Conservation (phyloP, 2,113 vertebrate genomes). For the Calypte anna region DNA sequence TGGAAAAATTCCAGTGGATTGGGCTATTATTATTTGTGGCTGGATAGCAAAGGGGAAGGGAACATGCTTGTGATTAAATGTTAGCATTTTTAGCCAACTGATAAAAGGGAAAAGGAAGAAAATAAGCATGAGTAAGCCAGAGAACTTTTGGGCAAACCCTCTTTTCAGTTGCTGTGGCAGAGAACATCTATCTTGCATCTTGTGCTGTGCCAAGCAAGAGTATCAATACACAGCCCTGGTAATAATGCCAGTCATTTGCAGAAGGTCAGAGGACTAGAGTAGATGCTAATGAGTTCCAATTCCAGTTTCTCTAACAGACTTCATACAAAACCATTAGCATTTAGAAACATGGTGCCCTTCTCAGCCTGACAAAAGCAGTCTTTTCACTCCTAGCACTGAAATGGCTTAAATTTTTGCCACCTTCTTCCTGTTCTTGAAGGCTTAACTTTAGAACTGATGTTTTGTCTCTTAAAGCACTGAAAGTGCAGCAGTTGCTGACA, state of each 20-base stretch:
- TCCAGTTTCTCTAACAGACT: neutral
- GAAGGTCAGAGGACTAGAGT: neutral
- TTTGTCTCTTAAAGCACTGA: neutral
- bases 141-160: neutral
- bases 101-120: conserved; percentile 27
- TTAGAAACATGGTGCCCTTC: neutral
- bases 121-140: neutral
- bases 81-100: conserved; percentile 15
- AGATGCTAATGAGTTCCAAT: conserved; percentile 8
- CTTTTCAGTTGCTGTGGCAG: neutral
- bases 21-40: conserved; percentile 20
- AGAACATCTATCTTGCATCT: neutral
- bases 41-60: neutral
- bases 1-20: conserved; percentile 26
- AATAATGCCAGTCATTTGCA: conserved; percentile 14
- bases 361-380: neutral
- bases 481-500: neutral
- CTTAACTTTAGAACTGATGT: neutral
- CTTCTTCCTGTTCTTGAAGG: neutral
- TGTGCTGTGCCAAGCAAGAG: neutral
- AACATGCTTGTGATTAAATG: neutral
- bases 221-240: neutral
- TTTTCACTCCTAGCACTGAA: neutral
- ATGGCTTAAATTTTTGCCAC: neutral
- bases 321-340: neutral